Conservation (phyloP, 2,797 vertebrate species). For the Amphiprion clarkii region DNA sequence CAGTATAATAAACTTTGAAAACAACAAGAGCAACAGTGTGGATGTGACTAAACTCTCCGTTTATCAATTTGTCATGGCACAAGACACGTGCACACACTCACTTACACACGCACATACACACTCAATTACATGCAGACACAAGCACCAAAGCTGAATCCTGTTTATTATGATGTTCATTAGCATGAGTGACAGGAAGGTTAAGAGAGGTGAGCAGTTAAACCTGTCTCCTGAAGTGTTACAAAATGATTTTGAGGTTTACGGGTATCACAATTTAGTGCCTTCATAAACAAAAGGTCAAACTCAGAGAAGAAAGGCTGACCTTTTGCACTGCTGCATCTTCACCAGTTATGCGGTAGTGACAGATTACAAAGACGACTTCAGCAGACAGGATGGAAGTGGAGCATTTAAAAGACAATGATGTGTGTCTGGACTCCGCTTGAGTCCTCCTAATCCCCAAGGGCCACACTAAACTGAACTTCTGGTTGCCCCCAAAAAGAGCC, state of each 20-base stretch:
- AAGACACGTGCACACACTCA: slow-evolving; percentile 20
- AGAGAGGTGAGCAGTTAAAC: slow-evolving; percentile 65
- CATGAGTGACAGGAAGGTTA: slow-evolving; percentile 73
- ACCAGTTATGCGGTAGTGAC: slow-evolving; percentile 53
- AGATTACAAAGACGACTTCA: slow-evolving; percentile 53
- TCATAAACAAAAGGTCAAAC: slow-evolving; percentile 60
- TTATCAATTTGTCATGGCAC: slow-evolving; percentile 66
- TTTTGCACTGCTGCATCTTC: slow-evolving; percentile 53
- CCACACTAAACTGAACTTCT: slow-evolving; percentile 2
- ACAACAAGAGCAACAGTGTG: slow-evolving; percentile 58
- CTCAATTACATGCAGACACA: slow-evolving; percentile 6
- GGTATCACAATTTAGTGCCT: slow-evolving; percentile 27
- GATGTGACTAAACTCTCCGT: slow-evolving; percentile 65
- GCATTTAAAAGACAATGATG: slow-evolving; percentile 49
- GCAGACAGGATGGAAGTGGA: slow-evolving; percentile 36
- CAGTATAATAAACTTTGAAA: slow-evolving; percentile 35
- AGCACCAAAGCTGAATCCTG: slow-evolving; percentile 16
- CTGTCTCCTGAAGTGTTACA: slow-evolving; percentile 61
- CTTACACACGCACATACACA: slow-evolving; percentile 9
- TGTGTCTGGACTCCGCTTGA: slow-evolving; percentile 24
- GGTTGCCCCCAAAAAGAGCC: slow-evolving; percentile 24
- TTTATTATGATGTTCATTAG: slow-evolving; percentile 67
- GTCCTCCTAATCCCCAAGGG: slow-evolving; percentile 13
- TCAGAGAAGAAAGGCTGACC: slow-evolving; percentile 40
- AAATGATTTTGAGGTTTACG: slow-evolving; percentile 48